These are phyloP conservation scores for Drosophila peninsularis DNA, from an alignment of 2,888 invertebrate species.

Conservation along the genomic window DNA sequence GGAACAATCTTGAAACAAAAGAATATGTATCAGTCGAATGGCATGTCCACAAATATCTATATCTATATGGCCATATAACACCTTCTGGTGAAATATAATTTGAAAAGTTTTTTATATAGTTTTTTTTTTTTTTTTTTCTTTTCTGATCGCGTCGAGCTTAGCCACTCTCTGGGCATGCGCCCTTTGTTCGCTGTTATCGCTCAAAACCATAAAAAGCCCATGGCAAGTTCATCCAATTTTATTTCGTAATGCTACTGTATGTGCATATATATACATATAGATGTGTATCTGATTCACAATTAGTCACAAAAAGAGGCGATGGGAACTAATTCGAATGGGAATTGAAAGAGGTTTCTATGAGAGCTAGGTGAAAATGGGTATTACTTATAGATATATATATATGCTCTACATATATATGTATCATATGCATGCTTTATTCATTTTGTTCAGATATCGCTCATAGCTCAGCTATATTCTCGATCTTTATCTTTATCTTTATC, in stretches of 20 bases:
- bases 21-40: slow-evolving; percentile 43
- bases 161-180: slow-evolving; percentile 18
- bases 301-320: slow-evolving; percentile 48
- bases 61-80: background rate
- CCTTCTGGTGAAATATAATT: slow-evolving; percentile 35
- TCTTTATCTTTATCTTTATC: background rate
- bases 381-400: background rate
- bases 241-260: slow-evolving; percentile 18
- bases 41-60: slow-evolving; percentile 23
- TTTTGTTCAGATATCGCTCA: too few species aligned
- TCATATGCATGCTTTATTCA: background rate
- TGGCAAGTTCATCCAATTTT: slow-evolving; percentile 25
- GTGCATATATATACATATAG: background rate
- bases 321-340: background rate
- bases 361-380: background rate
- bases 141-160: slow-evolving; percentile 2
- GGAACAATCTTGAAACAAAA: slow-evolving; percentile 9
- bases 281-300: slow-evolving; percentile 2
- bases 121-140: background rate
- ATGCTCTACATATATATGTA: background rate
- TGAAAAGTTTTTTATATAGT: background rate
- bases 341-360: slow-evolving; percentile 2
- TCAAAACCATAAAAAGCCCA: slow-evolving; percentile 14
- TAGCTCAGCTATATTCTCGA: background rate
- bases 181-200: slow-evolving; percentile 63